A percentile compares a stretch with the other conserved stretches of the same genome.
phyloP scores from a whole-genome alignment of 2,797 vertebrate species.

The Dendrocincla fuliginosa region DNA sequence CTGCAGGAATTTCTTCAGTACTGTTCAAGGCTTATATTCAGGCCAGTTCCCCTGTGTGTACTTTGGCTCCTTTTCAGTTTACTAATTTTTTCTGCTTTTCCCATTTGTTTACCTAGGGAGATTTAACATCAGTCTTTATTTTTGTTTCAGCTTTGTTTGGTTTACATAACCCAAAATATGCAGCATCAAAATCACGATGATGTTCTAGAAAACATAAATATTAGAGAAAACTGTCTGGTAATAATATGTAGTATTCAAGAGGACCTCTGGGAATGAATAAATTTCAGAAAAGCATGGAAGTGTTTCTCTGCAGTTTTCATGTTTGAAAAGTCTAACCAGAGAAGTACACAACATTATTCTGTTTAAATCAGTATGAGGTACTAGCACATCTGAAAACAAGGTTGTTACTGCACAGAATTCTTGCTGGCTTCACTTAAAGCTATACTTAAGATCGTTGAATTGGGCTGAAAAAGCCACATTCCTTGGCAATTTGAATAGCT shows the following conservation, averaged over 20 bases:
- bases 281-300: constrained; percentile 30
- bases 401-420: background rate
- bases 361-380: background rate
- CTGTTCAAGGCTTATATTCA: constrained; percentile 20
- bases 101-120: constrained; percentile 22
- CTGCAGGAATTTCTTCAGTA: constrained; percentile 25
- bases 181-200: constrained; percentile 36
- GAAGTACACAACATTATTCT: background rate
- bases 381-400: background rate
- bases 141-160: constrained; percentile 71
- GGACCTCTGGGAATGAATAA: background rate
- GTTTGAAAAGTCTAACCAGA: constrained; percentile 3
- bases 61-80: constrained; percentile 31
- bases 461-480: background rate
- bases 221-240: constrained; percentile 31
- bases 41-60: constrained; percentile 35
- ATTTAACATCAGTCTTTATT: constrained; percentile 26
- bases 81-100: constrained; percentile 8
- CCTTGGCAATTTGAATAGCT: background rate
- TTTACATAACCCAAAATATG: constrained; percentile 49
- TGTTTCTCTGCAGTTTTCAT: background rate
- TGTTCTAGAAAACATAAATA: constrained; percentile 54
- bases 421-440: constrained; percentile 2
- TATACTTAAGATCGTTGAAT: background rate
- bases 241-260: background rate